A percentile compares a stretch with the other conserved stretches of the same genome.
These are phyloP conservation scores for Drosophila paulistorum DNA, from an alignment of 1,140 invertebrate species.

Conservation along the genomic window DNA sequence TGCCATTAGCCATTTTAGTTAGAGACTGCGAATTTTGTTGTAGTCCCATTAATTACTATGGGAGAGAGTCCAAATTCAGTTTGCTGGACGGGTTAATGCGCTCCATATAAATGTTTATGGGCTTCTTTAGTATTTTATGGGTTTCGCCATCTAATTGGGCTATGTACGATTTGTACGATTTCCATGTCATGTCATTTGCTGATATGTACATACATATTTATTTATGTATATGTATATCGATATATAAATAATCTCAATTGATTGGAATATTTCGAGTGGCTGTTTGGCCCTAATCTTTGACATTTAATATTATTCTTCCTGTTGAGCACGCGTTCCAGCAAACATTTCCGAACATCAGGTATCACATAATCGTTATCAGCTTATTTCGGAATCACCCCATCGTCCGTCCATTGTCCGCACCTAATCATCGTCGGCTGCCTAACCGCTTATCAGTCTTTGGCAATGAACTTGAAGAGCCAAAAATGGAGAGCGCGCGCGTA, in stretches of 20 bases:
- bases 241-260: slow-evolving; percentile 27
- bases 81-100: slow-evolving; percentile 8
- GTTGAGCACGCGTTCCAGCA: slow-evolving; percentile 45
- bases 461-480: slow-evolving; percentile 59
- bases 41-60: slow-evolving; percentile 39
- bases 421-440: too few species aligned
- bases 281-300: slow-evolving; percentile 40
- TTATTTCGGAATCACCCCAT: slow-evolving; percentile 48
- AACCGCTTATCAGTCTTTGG: slow-evolving; percentile 50
- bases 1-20: slow-evolving; percentile 19
- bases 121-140: slow-evolving; percentile 59
- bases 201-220: neutral
- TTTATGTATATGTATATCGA: neutral
- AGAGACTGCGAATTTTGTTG: slow-evolving; percentile 12
- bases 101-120: slow-evolving; percentile 40
- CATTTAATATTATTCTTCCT: slow-evolving; percentile 42
- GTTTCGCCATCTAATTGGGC: slow-evolving; percentile 61
- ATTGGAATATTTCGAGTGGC: slow-evolving; percentile 62
- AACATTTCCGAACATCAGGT: slow-evolving; percentile 55
- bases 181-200: slow-evolving; percentile 25
- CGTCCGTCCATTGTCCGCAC: slow-evolving; percentile 20
- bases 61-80: slow-evolving; percentile 36
- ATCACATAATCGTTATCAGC: slow-evolving; percentile 33
- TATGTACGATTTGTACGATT: slow-evolving; percentile 61
- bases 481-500: slow-evolving; percentile 28